These are phyloP conservation scores for Tenthredo livida DNA, from an alignment of 2,888 invertebrate genomes.

Conservation along the genomic window DNA sequence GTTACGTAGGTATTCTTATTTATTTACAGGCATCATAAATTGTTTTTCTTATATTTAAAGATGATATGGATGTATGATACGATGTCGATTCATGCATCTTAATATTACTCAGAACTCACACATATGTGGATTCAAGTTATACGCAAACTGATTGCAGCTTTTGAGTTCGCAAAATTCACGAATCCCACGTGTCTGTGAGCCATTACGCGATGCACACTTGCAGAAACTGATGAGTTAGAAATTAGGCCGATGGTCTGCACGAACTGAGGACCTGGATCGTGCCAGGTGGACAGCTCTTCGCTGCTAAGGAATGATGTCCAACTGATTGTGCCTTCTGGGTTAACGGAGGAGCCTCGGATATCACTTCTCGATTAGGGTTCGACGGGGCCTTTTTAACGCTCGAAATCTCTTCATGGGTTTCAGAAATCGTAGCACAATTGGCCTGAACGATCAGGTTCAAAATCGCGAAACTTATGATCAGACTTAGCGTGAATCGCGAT, in stretches of 20 bases:
- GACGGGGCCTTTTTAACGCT: not conserved
- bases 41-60: no score
- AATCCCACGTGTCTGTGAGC: no score
- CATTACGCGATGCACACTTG: no score
- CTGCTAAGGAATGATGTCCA: not conserved
- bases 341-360: not conserved
- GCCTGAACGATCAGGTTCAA: not conserved
- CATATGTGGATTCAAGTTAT: no score
- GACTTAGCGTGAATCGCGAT: not conserved
- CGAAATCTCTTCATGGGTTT: not conserved
- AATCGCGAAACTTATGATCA: not conserved
- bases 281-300: not conserved
- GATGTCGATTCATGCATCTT: no score
- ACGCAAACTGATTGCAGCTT: no score
- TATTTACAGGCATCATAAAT: no score
- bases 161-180: no score
- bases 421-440: not conserved
- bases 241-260: not conserved
- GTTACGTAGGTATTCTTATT: no score
- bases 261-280: not conserved
- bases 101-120: no score
- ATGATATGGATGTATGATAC: no score
- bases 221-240: not conserved
- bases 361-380: not conserved
- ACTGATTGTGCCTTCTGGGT: not conserved